phyloP scores from a whole-genome alignment of 2,888 invertebrate species.

The Euclidia mi region DNA sequence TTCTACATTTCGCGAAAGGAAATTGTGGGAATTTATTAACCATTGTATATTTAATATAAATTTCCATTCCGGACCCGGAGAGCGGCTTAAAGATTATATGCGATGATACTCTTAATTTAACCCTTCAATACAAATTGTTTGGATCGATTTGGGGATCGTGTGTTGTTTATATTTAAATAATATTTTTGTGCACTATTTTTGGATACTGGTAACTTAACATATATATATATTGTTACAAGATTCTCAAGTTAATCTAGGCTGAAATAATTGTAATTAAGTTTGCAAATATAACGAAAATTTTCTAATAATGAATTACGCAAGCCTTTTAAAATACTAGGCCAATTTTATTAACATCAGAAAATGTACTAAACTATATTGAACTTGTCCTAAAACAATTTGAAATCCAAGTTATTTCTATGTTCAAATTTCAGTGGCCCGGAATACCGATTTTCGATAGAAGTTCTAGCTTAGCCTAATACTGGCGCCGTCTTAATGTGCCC shows the following conservation, averaged over 20 bases:
- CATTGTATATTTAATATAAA: constrained; percentile 69
- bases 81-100: constrained; percentile 49
- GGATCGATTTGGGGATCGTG: constrained; percentile 9
- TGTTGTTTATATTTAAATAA: constrained; percentile 16
- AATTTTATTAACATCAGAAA: no score
- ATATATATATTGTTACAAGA: no score
- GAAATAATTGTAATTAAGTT: no score
- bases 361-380: no score
- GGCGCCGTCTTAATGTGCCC: constrained; percentile 7
- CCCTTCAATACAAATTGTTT: constrained; percentile 18
- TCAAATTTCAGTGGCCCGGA: not conserved
- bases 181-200: not conserved
- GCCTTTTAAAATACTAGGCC: no score
- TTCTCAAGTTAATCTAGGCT: no score
- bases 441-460: constrained; percentile 3
- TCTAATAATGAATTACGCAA: no score
- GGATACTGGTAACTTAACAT: not conserved
- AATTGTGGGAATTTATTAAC: constrained; percentile 74
- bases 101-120: constrained; percentile 54
- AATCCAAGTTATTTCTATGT: not conserved
- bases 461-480: constrained; percentile 5
- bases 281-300: no score
- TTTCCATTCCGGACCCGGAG: constrained; percentile 51
- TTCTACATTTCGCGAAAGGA: constrained; percentile 75
- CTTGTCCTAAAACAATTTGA: not conserved